A percentile compares a stretch with the other conserved stretches of the same genome.
phyloP scores from a whole-genome alignment of 2,888 invertebrate species.

The Sicus ferrugineus region DNA sequence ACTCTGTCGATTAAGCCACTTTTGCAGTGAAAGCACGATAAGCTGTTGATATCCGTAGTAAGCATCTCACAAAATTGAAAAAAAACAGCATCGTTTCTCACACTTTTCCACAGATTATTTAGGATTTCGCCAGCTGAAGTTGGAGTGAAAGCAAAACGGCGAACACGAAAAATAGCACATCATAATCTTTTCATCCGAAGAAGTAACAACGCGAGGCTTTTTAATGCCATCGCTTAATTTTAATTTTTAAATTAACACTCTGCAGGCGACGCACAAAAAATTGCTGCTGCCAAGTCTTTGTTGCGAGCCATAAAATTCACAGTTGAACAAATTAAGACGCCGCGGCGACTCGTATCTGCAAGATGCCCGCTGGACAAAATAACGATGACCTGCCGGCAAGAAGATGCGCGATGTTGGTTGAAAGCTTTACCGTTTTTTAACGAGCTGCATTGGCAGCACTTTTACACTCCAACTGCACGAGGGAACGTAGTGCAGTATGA shows the following conservation, averaged over 20 bases:
- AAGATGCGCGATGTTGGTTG: not conserved
- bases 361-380: not conserved
- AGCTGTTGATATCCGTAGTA: too few relatives aligned
- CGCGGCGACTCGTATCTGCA: too few relatives aligned
- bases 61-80: too few relatives aligned
- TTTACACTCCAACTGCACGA: not conserved
- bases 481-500: not conserved
- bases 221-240: constrained; percentile 2
- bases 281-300: constrained; percentile 1
- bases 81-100: not conserved
- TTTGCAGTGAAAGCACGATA: not conserved
- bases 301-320: not conserved
- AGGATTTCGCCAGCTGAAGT: not conserved
- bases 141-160: not conserved
- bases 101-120: not conserved
- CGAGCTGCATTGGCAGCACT: not conserved
- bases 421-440: too few relatives aligned
- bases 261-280: too few relatives aligned
- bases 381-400: not conserved
- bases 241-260: constrained; percentile 19
- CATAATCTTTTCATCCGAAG: not conserved
- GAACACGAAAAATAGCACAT: not conserved
- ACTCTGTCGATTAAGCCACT: too few relatives aligned
- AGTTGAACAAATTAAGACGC: not conserved
- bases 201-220: not conserved